Evolutionary conservation across 2,888 invertebrate genomes (phyloP), one percentile per base, ranked within the genome.

Genomic region (Tinea semifulvella): DNA sequence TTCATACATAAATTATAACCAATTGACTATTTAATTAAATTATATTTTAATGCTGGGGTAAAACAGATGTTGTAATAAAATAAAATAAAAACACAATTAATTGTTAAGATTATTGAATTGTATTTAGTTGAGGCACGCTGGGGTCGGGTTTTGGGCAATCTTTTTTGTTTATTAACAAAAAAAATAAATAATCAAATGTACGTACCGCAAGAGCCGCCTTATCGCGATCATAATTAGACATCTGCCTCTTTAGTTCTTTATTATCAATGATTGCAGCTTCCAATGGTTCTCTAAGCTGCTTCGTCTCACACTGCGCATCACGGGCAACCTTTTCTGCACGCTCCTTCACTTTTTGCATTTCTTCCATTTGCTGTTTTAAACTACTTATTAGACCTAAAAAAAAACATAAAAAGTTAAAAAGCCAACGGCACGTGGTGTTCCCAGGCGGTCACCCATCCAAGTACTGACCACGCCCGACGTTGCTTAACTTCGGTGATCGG

Each of bases 161-260:
- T n/a, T n/a, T n/a, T n/a, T n/a, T n/a, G n/a, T n/a, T n/a, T n/a
- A n/a, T n/a, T n/a, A n/a, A n/a, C n/a, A n/a, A n/a, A n/a, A n/a
- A n/a, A n/a, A n/a, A n/a, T n/a, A n/a, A n/a, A n/a, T n/a, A n/a
- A n/a, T n/a, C n/a, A n/a, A n/a, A n/a, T n/a, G n/a, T 49, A 70
- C 81, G 75, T 52, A 86, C 87, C 49, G 80, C 80, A 50, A 93
- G 76, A 36, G 89, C 88, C 50, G 88, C 84, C 59, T 92, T 93
- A 64, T 95, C 94, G 51, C 93, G 90, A 48, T 92, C 90, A 55
- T 94, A 94, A 65, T 92, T 91, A n/a, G 86, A 85, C 60, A 94
- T 82, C 59, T 91, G 90, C 47, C 90, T 84, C 51, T 86, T 87
- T 49, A 90, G 76, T 48, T 92, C 91, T 17, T 84, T 83, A 6